Conservation (phyloP, 2,888 invertebrate species). For the Tortricodes alternella region DNA sequence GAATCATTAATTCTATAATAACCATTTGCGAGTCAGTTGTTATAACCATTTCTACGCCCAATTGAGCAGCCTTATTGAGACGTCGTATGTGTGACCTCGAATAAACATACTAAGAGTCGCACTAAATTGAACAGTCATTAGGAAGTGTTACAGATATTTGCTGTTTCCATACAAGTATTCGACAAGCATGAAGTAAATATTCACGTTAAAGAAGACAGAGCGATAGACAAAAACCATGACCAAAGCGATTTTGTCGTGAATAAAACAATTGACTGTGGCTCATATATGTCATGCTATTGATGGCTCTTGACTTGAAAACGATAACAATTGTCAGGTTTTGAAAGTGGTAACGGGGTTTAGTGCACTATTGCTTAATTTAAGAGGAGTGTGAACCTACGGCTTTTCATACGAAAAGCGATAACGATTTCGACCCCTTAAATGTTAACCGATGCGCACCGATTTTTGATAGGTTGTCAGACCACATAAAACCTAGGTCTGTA, state of each 20-base stretch:
- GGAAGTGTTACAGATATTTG: conserved; percentile 5
- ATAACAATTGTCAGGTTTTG: neutral
- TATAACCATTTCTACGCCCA: neutral
- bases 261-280: conserved; percentile 6
- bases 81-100: too few relatives aligned
- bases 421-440: too few relatives aligned
- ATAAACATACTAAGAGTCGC: neutral
- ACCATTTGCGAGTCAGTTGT: conserved; percentile 1
- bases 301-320: conserved; percentile 1
- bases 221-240: conserved; percentile 8
- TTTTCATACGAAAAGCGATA: too few relatives aligned
- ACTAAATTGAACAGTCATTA: neutral
- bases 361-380: neutral
- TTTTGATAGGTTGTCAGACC: too few relatives aligned
- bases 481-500: too few relatives aligned
- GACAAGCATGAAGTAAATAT: conserved; percentile 1
- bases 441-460: too few relatives aligned
- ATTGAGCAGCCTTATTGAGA: too few relatives aligned
- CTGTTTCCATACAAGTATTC: neutral
- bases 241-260: neutral
- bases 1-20: neutral
- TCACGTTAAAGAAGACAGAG: conserved; percentile 1
- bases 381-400: too few relatives aligned
- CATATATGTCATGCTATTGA: conserved; percentile 19
- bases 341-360: neutral